Evolutionary conservation across 2,888 invertebrate genomes (phyloP), one percentile per base, ranked within the genome.

Genomic region (Scaptomyza flava): DNA sequence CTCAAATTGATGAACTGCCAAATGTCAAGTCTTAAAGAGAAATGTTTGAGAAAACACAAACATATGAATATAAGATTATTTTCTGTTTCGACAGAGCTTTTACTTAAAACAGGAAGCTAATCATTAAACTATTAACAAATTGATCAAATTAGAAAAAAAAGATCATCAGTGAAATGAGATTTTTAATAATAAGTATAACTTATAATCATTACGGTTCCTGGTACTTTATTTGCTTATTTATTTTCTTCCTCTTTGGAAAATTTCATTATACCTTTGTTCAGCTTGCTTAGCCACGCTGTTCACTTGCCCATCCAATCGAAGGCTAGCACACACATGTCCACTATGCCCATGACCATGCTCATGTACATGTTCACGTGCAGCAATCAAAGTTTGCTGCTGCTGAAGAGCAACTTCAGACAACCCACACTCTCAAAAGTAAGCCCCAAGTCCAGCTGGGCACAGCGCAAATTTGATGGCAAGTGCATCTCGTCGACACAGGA

Each of bases 291-390:
- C 50, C 67, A 72, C 31, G 67, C 45, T 23, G 23, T 38, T 36
- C 36, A 34, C n/a, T 43, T 45, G 58, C 31, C 67, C 66, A 67
- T 70, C 83, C 77, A 85, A 79, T 85, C 80, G 67, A 43, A 52
- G 72, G 60, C 60, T 47, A 45, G 41, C 60, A 63, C 68, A 34
- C 43, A 43, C 43, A 43, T 43, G 43, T 23, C 23, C 43, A 43
- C 57, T 48, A 43, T 30, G 65, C 20, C 51, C 54, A 31, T 42
- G 53, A n/a, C 9, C 34, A 63, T 34, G 46, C 54, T 56, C 51
- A 42, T 31, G 68, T 30, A 48, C 54, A 33, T 41, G 54, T 23
- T 12, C 36, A 62, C 46, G 54, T 66, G 30, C 51, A 58, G 56
- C 52, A 64, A 81, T 77, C 72, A 77, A 52, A 50, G 20, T 41